Base-by-base conservation (phyloP, 1,140 invertebrate species). In the Eueides isabella region DNA sequence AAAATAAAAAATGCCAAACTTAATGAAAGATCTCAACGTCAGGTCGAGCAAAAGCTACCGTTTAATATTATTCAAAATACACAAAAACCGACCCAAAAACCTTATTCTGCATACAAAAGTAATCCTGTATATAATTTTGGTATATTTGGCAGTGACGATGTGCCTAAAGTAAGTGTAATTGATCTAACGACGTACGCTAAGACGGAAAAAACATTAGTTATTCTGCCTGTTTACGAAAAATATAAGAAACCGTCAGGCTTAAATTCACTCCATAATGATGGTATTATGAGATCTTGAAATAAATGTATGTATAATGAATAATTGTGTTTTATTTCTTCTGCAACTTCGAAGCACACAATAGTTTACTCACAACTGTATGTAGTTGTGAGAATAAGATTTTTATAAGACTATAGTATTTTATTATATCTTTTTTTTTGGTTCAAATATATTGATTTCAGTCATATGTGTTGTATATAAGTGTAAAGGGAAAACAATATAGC, bases 221-320 rank as follows among this genome's bases (percentile, higher is more conserved):
- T 87, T 7, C 7, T 85, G 9, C 90, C 90, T 6, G 87, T 92
- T 0, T 92, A 90, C 31, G 77, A 81, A 44, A 69, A 69, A 61
- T 26, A 35, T 4, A 72, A 67, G 31, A 74, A 67, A 35, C 67
- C 70, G 2, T 28, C 41, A 1, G 62, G 67, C 2, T 74, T 75
- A 11, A 80, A 75, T 62, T 79, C 66, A 68, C 71, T 69, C 30
- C 65, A 82, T 14, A 80, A 77, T 19, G 79, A 83, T 48, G 77
- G 80, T 9, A 65, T 83, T 28, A 78, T 80, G 29, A 83, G 85
- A 66, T 78, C 63, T n/a, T 71, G 23, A 67, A 55, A 55, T 55
- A 55, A 23, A 55, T 44, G 2, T 44, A 44, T 9, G 5, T n/a
- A 44, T 9, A 44, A 44, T 0, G 2, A 44, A 9, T 2, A 44